Evolutionary conservation across 2,797 vertebrate species (phyloP), one percentile per base, ranked within the genome.

Genomic region (Meriones psammophilus): DNA sequence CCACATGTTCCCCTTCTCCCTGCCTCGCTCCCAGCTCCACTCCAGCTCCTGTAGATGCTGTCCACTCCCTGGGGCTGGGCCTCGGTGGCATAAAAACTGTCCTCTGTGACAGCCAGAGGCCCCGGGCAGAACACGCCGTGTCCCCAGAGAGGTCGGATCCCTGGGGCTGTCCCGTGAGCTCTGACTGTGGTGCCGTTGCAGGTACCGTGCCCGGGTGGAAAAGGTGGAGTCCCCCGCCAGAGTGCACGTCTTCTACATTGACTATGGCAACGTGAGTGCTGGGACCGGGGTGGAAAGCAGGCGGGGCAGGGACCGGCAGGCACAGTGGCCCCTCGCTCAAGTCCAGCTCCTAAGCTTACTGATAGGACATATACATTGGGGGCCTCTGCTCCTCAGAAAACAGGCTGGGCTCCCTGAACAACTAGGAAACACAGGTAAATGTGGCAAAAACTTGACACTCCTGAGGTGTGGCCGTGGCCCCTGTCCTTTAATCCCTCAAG

Each of bases 121-220:
- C 81, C 80, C 5, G 7, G 42, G 33, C 22, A 3, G 88, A 62
- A 83, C 39, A 3, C 22, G 12, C 39, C 12, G 1, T 50, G 20
- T 22, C 80, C 66, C 60, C 7, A 0, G 73, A 42, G 58, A 68
- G 76, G 30, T 39, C 58, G 10, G 50, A 6, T 33, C 74, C 71
- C 58, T 62, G 1, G 80, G 20, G 69, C 66, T 50, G 26, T 30
- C 77, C 68, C 76, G n/a, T 68, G 28, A 94, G 85, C 86, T 69
- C 71, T 58, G 64, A 56, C 88, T 13, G 0, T 36, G 15, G 60
- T 96, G 46, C 58, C 91, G 42, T 97, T 98, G 89, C 98, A 99
- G 99, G 99, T 99, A 99, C 98, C 99, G 99, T 58, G 99, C 99
- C 87, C 98, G 99, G 60, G 99, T 99, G 97, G 99, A 99, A 98